phyloP scores from a whole-genome alignment of 2,113 vertebrate species.

The Murina feae region DNA sequence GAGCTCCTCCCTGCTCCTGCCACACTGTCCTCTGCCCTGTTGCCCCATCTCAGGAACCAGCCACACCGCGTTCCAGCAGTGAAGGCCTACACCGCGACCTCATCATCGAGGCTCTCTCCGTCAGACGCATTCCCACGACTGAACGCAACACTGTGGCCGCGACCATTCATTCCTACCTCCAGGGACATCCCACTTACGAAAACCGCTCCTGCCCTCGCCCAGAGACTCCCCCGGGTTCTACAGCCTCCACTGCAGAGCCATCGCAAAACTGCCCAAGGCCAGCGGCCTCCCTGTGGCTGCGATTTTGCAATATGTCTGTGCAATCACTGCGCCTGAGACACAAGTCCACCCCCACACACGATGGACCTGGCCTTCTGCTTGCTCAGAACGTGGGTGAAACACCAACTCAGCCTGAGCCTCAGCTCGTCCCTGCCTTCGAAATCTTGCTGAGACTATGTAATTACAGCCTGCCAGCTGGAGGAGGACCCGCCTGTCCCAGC shows the following conservation, averaged over 20 bases:
- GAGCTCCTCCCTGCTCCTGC: background rate
- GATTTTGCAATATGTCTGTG: background rate
- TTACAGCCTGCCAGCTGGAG: background rate
- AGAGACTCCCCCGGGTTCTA: background rate
- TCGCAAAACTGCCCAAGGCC: background rate
- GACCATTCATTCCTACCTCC: background rate
- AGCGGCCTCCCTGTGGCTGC: accelerated
- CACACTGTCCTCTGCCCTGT: background rate
- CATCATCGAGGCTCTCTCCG: background rate
- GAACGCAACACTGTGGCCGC: background rate
- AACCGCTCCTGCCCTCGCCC: background rate
- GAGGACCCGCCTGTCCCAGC: background rate
- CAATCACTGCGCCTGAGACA: background rate
- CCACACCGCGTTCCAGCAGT: background rate
- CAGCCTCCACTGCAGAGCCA: background rate
- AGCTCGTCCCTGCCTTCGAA: background rate
- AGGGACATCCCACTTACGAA: background rate
- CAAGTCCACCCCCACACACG: background rate
- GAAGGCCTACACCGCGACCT: accelerated
- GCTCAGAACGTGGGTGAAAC: background rate
- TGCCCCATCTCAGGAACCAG: background rate
- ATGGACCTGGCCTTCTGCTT: accelerated
- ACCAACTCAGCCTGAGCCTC: background rate
- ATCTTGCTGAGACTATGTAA: background rate
- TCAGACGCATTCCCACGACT: too few species aligned